Conservation (phyloP, 1,140 invertebrate genomes). For the Amyelois transitella region DNA sequence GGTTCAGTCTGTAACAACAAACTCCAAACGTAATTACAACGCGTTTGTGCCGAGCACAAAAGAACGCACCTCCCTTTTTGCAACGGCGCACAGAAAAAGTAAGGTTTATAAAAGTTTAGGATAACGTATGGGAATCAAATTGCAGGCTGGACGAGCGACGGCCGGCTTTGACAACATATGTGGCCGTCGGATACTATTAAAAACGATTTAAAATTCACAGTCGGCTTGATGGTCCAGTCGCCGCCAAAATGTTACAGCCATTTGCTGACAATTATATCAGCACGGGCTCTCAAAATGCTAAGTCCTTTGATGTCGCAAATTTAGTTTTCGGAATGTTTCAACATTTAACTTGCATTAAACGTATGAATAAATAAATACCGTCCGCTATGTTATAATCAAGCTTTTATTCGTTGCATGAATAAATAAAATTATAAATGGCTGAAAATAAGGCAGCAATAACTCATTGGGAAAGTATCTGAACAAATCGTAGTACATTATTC, state of each 20-base stretch:
- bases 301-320: constrained; percentile 33
- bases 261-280: constrained; percentile 58
- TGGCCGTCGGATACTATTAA: constrained; percentile 46
- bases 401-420: not conserved
- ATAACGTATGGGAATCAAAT: constrained; percentile 42
- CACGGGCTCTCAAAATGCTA: constrained; percentile 37
- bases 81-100: constrained; percentile 1
- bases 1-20: constrained; percentile 50
- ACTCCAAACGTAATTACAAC: constrained; percentile 57
- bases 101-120: constrained; percentile 2
- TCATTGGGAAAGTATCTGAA: not conserved
- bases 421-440: not conserved
- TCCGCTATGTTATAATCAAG: not conserved
- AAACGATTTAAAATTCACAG: constrained; percentile 72
- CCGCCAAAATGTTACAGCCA: constrained; percentile 42
- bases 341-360: constrained; percentile 3
- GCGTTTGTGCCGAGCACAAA: constrained; percentile 30
- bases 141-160: constrained; percentile 27
- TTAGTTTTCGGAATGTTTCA: constrained; percentile 10
- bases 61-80: constrained; percentile 17
- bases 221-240: constrained; percentile 48
- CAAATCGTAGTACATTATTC: not conserved
- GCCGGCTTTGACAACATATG: constrained; percentile 46
- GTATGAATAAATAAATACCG: not conserved
- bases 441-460: not conserved